Percentiles rank a stretch among this genome's conserved stretches.
Conservation (phyloP, 2,888 invertebrate genomes). For the Orchesellides sinensis region DNA sequence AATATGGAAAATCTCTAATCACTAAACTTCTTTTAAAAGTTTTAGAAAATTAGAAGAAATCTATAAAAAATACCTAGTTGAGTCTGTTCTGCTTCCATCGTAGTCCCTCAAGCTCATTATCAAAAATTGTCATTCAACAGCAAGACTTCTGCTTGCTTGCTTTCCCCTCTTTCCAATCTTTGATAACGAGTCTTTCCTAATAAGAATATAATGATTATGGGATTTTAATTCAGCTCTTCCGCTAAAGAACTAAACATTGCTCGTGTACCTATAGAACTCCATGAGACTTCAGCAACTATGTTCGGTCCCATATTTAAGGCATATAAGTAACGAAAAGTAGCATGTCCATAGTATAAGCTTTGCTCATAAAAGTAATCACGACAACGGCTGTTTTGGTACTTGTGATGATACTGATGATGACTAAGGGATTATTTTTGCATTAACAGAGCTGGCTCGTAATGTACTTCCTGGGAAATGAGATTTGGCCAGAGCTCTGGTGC, state of each 20-base stretch:
- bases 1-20: too few relatives aligned
- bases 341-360: too few relatives aligned
- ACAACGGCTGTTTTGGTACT: background rate
- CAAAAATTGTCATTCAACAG: conserved; percentile 60
- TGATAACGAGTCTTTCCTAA: conserved; percentile 64
- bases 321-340: too few relatives aligned
- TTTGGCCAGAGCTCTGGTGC: conserved; percentile 73
- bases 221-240: conserved; percentile 67
- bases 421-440: conserved; percentile 61
- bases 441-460: conserved; percentile 75
- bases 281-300: background rate
- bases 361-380: background rate
- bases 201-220: conserved; percentile 66
- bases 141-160: conserved; percentile 24
- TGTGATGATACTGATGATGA: conserved; percentile 17
- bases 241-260: conserved; percentile 18
- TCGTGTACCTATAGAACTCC: background rate
- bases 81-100: conserved; percentile 14
- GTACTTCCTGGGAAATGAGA: conserved; percentile 74
- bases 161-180: conserved; percentile 45
- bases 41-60: too few relatives aligned
- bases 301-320: background rate
- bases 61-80: background rate
- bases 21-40: too few relatives aligned
- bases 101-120: conserved; percentile 54